A percentile compares a stretch with the other conserved stretches of the same genome.
Conservation (phyloP, 2,113 vertebrate genomes). For the Holacanthus passer region DNA sequence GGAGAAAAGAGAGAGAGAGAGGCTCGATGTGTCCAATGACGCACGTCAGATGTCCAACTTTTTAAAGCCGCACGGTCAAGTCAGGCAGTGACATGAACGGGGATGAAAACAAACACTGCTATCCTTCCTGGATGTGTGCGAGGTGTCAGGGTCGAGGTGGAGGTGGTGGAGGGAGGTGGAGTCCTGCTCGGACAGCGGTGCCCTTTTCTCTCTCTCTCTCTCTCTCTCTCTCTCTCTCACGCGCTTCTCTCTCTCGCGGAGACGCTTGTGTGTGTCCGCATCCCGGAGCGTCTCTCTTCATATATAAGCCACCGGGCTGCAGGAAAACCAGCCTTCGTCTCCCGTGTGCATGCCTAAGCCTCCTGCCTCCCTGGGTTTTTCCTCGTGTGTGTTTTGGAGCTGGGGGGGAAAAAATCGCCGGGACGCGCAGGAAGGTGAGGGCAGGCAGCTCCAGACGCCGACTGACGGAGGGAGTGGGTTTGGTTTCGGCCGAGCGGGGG, state of each 20-base stretch:
- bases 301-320: slow-evolving; percentile 67
- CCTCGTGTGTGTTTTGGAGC: slow-evolving; percentile 78
- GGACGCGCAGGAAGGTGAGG: slow-evolving; percentile 68
- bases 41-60: slow-evolving; percentile 84
- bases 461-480: slow-evolving; percentile 81
- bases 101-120: slow-evolving; percentile 39
- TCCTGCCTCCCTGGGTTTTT: no score
- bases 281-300: slow-evolving; percentile 78
- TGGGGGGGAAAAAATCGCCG: slow-evolving; percentile 56
- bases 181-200: slow-evolving; percentile 71
- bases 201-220: no score
- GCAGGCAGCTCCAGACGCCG: slow-evolving; percentile 80
- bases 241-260: slow-evolving; percentile 69
- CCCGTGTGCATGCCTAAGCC: slow-evolving; percentile 85
- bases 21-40: slow-evolving; percentile 71
- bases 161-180: no score
- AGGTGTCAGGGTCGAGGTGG: slow-evolving; percentile 77
- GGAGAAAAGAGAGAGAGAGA: slow-evolving; percentile 45
- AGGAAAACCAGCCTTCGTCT: slow-evolving; percentile 67
- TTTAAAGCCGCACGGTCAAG: slow-evolving; percentile 74
- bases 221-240: slow-evolving; percentile 73
- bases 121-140: slow-evolving; percentile 62
- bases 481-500: slow-evolving; percentile 80
- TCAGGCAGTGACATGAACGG: slow-evolving; percentile 29
- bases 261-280: slow-evolving; percentile 77